Conservation (phyloP, 2,113 vertebrate species). For the Synchiropus splendidus region DNA sequence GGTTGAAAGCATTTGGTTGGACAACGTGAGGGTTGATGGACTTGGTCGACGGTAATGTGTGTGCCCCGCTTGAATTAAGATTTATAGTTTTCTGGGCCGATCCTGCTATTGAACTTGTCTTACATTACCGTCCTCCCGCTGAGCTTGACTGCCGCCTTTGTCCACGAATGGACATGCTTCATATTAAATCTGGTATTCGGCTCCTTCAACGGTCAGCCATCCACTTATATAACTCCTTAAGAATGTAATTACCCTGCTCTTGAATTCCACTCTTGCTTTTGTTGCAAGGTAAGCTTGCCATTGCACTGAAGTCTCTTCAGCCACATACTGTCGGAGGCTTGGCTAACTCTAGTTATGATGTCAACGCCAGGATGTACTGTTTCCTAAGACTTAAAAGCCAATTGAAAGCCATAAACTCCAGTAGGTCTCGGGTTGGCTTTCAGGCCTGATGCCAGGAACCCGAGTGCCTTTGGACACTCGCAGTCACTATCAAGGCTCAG, state of each 20-base stretch:
- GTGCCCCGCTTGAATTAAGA: slow-evolving; percentile 15
- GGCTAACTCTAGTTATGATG: too few relatives aligned
- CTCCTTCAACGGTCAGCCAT: slow-evolving; percentile 41
- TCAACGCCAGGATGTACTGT: too few relatives aligned
- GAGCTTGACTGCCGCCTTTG: slow-evolving; percentile 41
- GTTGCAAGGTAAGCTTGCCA: slow-evolving; percentile 5
- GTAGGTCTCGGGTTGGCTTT: too few relatives aligned
- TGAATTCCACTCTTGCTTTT: slow-evolving; percentile 3
- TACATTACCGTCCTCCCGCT: slow-evolving; percentile 31
- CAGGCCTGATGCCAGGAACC: too few relatives aligned
- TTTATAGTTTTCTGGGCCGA: slow-evolving; percentile 30
- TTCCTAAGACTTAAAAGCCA: too few relatives aligned
- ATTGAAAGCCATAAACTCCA: too few relatives aligned
- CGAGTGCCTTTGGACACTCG: too few relatives aligned
- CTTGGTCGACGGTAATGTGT: not conserved
- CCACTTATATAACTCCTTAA: slow-evolving; percentile 29
- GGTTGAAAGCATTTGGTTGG: slow-evolving; percentile 2
- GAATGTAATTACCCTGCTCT: slow-evolving; percentile 18
- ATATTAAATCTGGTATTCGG: slow-evolving; percentile 50
- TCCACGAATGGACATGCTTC: slow-evolving; percentile 37
- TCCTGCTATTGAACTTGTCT: slow-evolving; percentile 34
- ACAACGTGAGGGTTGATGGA: not conserved
- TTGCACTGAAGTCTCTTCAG: too few relatives aligned
- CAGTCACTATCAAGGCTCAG: too few relatives aligned
- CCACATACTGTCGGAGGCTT: too few relatives aligned